phyloP scores from a whole-genome alignment of 2,797 vertebrate genomes.

The Eidolon dupreanum region DNA sequence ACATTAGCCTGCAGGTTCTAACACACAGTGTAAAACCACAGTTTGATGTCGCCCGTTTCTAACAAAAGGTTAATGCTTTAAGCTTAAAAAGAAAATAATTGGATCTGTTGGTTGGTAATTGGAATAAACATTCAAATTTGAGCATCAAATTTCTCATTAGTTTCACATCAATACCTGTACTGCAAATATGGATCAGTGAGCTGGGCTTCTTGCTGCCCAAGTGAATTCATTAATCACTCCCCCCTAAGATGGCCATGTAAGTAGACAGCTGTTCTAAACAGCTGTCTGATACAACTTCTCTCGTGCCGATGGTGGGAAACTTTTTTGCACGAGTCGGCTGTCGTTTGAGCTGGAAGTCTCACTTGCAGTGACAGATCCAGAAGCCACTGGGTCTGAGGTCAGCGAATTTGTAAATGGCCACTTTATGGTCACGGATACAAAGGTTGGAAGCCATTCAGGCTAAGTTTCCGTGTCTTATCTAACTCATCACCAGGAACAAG shows the following conservation, averaged over 20 bases:
- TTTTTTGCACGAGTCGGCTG: slow-evolving; percentile 52
- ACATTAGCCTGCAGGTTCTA: background rate
- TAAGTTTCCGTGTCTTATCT: slow-evolving; percentile 86
- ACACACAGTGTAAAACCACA: slow-evolving; percentile 38
- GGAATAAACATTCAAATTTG: slow-evolving; percentile 92
- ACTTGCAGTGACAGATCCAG: slow-evolving; percentile 55
- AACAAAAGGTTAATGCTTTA: slow-evolving; percentile 86
- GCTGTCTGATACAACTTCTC: slow-evolving; percentile 82
- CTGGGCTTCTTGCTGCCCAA: slow-evolving; percentile 88
- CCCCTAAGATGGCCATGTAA: slow-evolving; percentile 86
- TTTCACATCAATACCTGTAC: slow-evolving; percentile 91
- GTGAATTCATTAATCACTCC: slow-evolving; percentile 92
- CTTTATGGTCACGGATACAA: slow-evolving; percentile 84
- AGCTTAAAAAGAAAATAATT: slow-evolving; percentile 77
- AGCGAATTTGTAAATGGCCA: slow-evolving; percentile 85
- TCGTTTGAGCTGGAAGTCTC: slow-evolving; percentile 73
- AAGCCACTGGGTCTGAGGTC: slow-evolving; percentile 80
- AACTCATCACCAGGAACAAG: slow-evolving; percentile 82
- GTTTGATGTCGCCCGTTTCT: slow-evolving; percentile 73
- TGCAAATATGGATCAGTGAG: slow-evolving; percentile 89
- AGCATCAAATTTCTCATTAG: slow-evolving; percentile 92
- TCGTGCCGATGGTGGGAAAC: slow-evolving; percentile 26
- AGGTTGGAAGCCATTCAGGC: slow-evolving; percentile 85
- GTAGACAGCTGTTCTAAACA: slow-evolving; percentile 89
- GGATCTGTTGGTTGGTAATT: slow-evolving; percentile 90